Base-by-base conservation (phyloP, 2,888 invertebrate genomes). In the Trilocha varians region DNA sequence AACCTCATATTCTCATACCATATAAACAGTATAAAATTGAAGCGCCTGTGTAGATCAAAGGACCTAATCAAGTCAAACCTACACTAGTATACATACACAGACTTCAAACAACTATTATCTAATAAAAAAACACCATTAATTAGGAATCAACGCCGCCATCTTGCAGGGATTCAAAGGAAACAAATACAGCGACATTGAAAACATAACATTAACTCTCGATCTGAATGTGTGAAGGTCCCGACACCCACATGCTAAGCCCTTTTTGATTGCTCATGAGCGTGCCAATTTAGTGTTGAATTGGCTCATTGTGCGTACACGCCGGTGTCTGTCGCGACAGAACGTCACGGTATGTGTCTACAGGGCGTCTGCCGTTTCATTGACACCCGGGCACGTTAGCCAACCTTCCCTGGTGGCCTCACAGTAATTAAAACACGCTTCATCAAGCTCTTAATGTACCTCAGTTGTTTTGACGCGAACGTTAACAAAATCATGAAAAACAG, bases 291-390 rank as follows among this genome's bases (percentile, higher is more conserved):
- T 62, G 60, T 63, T 74, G 73, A 74, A 80, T 77, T 78, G 79
- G 74, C 70, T 69, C 74, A 80, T 83, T 85, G 61, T 61, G 66
- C 61, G 64, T 72, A 74, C 70, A 68, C 65, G 62, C 65, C 65
- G 67, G 52, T 50, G 63, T 55, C 55, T 62, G 59, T 59, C 70
- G 60, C 62, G 67, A 66, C 68, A 53, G 50, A 52, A 67, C 77
- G 80, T 79, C 78, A 83, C 75, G 82, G 80, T 78, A 62, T 65
- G 63, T 59, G 83, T 84, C 83, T 84, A 72, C 72, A 63, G 57
- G 52, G 57, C 62, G 84, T 84, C 83, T 84, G 59, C 74, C 70
- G 53, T 66, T 70, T 69, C 67, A 72, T 61, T 72, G 70, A 55
- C 62, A 62, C 52, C 68, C 72, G 57, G 59, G 55, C 67, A 72